Percentiles rank a stretch among this genome's conserved stretches.
Evolutionary conservation across 2,888 invertebrate species (phyloP).

Genomic region (Pyralis farinalis): DNA sequence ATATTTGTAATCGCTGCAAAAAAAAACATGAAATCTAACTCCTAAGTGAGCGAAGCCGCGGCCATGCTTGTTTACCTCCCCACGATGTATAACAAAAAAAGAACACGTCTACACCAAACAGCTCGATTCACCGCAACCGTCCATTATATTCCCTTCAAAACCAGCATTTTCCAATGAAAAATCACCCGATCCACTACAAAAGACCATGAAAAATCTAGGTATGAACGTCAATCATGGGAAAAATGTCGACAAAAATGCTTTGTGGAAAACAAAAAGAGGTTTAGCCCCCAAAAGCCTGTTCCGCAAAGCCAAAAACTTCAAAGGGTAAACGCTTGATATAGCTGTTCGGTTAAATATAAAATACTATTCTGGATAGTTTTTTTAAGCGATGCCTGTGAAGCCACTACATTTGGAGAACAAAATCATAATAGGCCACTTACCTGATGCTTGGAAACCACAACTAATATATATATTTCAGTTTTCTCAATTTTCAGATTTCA

Average conservation of each 20-base stretch:
- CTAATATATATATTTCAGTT: no score
- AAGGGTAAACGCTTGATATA: slow-evolving; percentile 4
- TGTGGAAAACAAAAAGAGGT: slow-evolving; percentile 15
- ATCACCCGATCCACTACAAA: slow-evolving; percentile 14
- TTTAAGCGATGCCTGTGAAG: no score
- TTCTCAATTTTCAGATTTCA: no score
- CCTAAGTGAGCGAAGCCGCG: no score
- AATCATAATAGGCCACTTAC: no score
- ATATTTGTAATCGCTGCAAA: no score
- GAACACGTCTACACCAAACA: no score
- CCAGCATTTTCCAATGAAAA: slow-evolving; percentile 15
- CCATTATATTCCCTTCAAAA: slow-evolving; percentile 11
- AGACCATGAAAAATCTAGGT: slow-evolving; percentile 18
- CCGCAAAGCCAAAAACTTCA: slow-evolving; percentile 15
- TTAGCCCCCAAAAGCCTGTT: slow-evolving; percentile 22
- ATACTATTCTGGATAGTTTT: slow-evolving; percentile 8
- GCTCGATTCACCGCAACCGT: not conserved
- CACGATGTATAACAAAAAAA: no score
- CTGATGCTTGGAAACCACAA: no score
- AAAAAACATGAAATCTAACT: no score
- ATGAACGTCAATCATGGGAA: slow-evolving; percentile 20
- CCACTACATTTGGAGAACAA: no score
- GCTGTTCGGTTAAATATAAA: slow-evolving; percentile 6
- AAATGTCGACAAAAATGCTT: slow-evolving; percentile 19
- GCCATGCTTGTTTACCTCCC: no score